Percentiles rank a stretch among this genome's conserved stretches.
phyloP scores from a whole-genome alignment of 2,888 invertebrate species.

The Spodoptera exigua region DNA sequence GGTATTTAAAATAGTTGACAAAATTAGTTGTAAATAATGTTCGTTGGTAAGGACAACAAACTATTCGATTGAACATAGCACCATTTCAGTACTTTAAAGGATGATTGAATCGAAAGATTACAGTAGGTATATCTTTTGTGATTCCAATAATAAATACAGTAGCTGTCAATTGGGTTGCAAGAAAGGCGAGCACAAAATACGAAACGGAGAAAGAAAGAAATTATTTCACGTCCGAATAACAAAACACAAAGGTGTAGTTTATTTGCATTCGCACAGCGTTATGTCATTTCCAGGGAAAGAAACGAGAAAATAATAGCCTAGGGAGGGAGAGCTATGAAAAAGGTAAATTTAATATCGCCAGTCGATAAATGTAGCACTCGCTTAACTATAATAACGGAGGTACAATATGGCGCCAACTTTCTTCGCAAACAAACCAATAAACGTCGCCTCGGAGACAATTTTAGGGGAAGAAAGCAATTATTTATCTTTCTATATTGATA shows the following conservation, averaged over 20 bases:
- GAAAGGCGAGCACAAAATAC: conserved; percentile 18
- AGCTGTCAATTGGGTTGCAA: conserved; percentile 28
- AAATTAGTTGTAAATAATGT: too few species aligned
- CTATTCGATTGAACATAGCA: not conserved
- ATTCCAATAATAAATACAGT: conserved; percentile 16
- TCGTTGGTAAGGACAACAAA: too few species aligned
- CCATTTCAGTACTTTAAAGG: not conserved
- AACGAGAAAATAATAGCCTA: conserved; percentile 54
- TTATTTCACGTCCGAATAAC: conserved; percentile 57
- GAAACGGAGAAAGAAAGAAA: conserved; percentile 43
- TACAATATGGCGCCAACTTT: conserved; percentile 74
- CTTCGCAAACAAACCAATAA: conserved; percentile 83
- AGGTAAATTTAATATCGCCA: conserved; percentile 66
- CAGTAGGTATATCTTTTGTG: not conserved
- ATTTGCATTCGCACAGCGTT: conserved; percentile 56
- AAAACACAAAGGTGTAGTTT: conserved; percentile 58
- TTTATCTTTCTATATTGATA: conserved; percentile 76
- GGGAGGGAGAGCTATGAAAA: conserved; percentile 55
- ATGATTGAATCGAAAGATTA: not conserved
- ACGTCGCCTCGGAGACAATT: conserved; percentile 76
- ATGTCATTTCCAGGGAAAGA: conserved; percentile 57
- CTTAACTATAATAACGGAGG: conserved; percentile 69
- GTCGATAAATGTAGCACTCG: conserved; percentile 66
- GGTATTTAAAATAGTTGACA: too few species aligned
- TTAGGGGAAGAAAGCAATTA: conserved; percentile 74